A percentile compares a stretch with the other conserved stretches of the same genome.
phyloP scores from a whole-genome alignment of 2,888 invertebrate genomes.

The Busseola fusca region DNA sequence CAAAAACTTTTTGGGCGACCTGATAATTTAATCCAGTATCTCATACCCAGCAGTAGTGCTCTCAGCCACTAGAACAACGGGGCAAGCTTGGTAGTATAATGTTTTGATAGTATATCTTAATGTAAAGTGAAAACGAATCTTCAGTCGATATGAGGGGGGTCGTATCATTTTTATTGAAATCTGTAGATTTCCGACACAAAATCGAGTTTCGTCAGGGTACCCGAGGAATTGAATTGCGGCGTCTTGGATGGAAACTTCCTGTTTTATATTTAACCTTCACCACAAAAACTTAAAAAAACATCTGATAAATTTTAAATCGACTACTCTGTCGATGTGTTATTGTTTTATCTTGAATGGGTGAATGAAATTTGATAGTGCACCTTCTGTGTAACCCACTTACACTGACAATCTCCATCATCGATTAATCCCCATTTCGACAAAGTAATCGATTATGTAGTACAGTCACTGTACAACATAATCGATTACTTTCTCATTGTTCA shows the following conservation, averaged over 20 bases:
- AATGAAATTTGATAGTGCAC: neutral
- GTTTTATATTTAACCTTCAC: neutral
- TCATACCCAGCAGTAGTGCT: neutral
- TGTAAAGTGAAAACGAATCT: constrained; percentile 1
- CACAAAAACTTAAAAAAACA: neutral
- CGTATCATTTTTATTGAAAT: constrained; percentile 33
- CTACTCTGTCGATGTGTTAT: no score
- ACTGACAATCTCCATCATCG: neutral
- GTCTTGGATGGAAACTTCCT: constrained; percentile 24
- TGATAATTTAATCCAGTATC: neutral
- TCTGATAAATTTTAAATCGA: neutral
- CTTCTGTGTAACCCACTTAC: neutral
- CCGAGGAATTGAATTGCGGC: constrained; percentile 9
- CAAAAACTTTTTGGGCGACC: neutral
- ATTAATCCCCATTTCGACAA: no score
- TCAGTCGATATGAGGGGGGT: neutral
- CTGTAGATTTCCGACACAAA: constrained; percentile 30
- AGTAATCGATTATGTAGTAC: no score
- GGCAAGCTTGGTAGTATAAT: neutral
- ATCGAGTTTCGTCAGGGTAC: constrained; percentile 31
- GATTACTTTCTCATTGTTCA: neutral
- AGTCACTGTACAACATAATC: neutral
- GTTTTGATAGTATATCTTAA: neutral
- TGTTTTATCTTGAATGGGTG: no score
- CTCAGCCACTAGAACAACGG: neutral